phyloP scores from a whole-genome alignment of 2,888 invertebrate genomes.

The Aquatica leii region DNA sequence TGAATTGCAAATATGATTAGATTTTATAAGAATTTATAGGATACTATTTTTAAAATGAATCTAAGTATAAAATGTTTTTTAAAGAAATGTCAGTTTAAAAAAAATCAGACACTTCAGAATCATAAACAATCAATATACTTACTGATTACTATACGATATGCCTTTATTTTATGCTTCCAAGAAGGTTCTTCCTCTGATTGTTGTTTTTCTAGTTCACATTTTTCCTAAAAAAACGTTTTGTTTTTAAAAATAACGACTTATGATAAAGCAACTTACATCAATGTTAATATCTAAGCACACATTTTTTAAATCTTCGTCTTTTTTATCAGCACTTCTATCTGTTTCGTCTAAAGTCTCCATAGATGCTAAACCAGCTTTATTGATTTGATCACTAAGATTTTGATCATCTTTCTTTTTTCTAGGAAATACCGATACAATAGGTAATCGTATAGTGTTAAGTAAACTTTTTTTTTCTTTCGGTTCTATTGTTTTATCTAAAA shows the following conservation, averaged over 20 bases:
- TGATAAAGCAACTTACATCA: constrained; percentile 28
- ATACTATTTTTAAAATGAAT: too few relatives aligned
- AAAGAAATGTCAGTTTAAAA: too few relatives aligned
- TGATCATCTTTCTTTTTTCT: constrained; percentile 56
- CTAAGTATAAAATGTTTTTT: too few relatives aligned
- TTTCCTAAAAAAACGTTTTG: constrained; percentile 57
- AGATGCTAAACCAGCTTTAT: constrained; percentile 77
- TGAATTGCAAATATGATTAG: too few relatives aligned
- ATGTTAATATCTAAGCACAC: constrained; percentile 67
- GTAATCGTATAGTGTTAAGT: constrained; percentile 69
- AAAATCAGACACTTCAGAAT: too few relatives aligned
- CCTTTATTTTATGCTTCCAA: constrained; percentile 67
- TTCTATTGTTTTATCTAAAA: constrained; percentile 42
- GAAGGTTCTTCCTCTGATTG: constrained; percentile 61
- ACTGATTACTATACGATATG: constrained; percentile 74
- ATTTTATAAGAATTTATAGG: too few relatives aligned
- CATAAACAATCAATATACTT: too few relatives aligned
- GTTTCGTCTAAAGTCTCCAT: constrained; percentile 84
- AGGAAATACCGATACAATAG: constrained; percentile 66
- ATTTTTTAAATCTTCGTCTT: constrained; percentile 78
- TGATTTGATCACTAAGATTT: constrained; percentile 58
- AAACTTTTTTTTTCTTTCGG: constrained; percentile 62
- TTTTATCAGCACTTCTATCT: constrained; percentile 69
- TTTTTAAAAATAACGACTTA: constrained; percentile 3
- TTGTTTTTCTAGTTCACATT: constrained; percentile 65